Conservation (phyloP, 2,888 invertebrate genomes). For the Melinopterus prodromus region DNA sequence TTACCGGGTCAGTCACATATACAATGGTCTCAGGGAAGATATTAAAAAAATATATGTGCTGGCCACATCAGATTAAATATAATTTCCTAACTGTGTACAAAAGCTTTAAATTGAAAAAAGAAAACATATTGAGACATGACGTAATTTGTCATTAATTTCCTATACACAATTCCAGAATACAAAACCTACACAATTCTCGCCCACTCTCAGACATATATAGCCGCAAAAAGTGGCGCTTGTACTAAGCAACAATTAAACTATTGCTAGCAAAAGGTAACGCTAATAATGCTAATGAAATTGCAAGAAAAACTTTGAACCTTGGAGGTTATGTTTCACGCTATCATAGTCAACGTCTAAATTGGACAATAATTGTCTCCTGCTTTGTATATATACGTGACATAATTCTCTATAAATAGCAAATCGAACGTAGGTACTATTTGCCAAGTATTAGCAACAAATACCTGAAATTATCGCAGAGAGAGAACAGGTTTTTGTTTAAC, state of each 20-base stretch:
- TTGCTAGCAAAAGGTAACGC: background rate
- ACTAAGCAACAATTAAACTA: background rate
- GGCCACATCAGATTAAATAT: no score
- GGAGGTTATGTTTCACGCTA: no score
- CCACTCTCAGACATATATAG: background rate
- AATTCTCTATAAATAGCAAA: constrained; percentile 19
- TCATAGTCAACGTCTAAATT: background rate
- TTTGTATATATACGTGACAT: constrained; percentile 17
- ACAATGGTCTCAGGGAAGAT: no score
- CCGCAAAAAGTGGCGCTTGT: background rate
- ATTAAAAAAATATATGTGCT: no score
- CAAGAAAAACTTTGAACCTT: background rate
- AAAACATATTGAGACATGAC: background rate
- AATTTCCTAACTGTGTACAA: no score
- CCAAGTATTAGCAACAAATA: constrained; percentile 13
- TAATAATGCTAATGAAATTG: background rate
- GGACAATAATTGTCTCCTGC: background rate
- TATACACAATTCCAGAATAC: background rate
- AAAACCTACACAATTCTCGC: background rate
- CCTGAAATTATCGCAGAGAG: constrained; percentile 6
- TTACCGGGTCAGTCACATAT: no score
- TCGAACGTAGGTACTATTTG: background rate
- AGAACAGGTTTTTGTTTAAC: constrained; percentile 6
- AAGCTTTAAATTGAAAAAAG: no score
- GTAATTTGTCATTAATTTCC: background rate